These are phyloP conservation scores for Gortyna flavago DNA, from an alignment of 2,888 invertebrate species.

Conservation along the genomic window DNA sequence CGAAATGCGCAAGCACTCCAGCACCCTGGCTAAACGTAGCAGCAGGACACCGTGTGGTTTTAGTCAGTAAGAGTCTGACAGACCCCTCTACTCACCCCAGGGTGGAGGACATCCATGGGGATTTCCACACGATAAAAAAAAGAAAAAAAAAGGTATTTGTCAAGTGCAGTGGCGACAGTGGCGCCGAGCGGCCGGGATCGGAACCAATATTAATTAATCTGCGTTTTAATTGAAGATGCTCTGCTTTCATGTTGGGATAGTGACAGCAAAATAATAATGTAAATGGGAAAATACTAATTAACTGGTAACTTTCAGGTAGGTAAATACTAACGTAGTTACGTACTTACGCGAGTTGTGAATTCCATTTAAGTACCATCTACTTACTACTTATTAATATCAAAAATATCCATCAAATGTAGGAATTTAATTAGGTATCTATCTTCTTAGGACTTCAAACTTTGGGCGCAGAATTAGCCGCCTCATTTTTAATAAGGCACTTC, in stretches of 20 bases:
- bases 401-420: not conserved
- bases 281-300: not conserved
- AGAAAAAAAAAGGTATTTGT: too few relatives aligned
- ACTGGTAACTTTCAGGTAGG: not conserved
- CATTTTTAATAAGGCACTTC: not conserved
- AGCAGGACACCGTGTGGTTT: too few relatives aligned
- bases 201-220: constrained; percentile 50
- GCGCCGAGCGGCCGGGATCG: constrained; percentile 10
- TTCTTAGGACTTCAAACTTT: not conserved
- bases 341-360: too few relatives aligned
- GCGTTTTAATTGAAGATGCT: constrained; percentile 21
- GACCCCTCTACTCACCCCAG: too few relatives aligned
- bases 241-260: not conserved
- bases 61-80: too few relatives aligned
- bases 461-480: not conserved
- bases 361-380: not conserved
- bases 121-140: too few relatives aligned
- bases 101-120: too few relatives aligned
- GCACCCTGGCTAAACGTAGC: too few relatives aligned
- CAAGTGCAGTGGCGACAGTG: constrained; percentile 29
- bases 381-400: not conserved
- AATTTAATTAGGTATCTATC: not conserved
- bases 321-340: too few relatives aligned
- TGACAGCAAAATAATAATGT: not conserved
- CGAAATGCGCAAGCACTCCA: too few relatives aligned